phyloP scores from a whole-genome alignment of 2,797 vertebrate species.

The Crenichthys baileyi region DNA sequence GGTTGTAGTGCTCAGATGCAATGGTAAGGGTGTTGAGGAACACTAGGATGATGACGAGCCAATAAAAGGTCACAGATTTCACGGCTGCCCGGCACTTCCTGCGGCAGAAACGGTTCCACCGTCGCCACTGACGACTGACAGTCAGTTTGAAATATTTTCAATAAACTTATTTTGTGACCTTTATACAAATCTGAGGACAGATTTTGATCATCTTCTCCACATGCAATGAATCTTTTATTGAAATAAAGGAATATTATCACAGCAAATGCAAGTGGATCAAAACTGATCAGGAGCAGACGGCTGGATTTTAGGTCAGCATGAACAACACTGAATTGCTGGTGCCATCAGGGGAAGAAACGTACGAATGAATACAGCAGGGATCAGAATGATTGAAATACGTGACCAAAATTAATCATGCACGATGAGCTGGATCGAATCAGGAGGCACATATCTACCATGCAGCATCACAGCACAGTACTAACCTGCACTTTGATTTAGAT shows the following conservation, averaged over 20 bases:
- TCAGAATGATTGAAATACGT: slow-evolving; percentile 15
- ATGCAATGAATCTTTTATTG: background rate
- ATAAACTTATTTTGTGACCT: background rate
- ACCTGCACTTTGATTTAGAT: slow-evolving; percentile 98
- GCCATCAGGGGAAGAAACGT: slow-evolving; percentile 16
- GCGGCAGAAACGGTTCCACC: slow-evolving; percentile 96
- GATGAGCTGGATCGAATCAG: slow-evolving; percentile 21
- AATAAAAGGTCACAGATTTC: slow-evolving; percentile 97
- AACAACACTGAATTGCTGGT: slow-evolving; percentile 10
- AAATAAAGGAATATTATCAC: slow-evolving; percentile 3
- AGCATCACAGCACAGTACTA: slow-evolving; percentile 75
- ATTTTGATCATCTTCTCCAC: slow-evolving; percentile 3
- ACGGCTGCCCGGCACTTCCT: slow-evolving; percentile 93
- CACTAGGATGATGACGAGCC: slow-evolving; percentile 97
- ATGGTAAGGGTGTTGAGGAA: slow-evolving; percentile 99
- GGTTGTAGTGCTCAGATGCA: slow-evolving; percentile 96
- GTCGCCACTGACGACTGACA: slow-evolving; percentile 92
- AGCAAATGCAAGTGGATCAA: slow-evolving; percentile 6
- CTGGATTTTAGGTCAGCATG: background rate
- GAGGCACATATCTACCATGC: slow-evolving; percentile 37
- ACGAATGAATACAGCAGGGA: slow-evolving; percentile 24
- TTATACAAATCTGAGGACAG: background rate
- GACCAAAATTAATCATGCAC: slow-evolving; percentile 43
- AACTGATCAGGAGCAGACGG: background rate
- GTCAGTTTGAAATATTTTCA: background rate